phyloP scores from a whole-genome alignment of 2,113 vertebrate species.

The Balaeniceps rex region DNA sequence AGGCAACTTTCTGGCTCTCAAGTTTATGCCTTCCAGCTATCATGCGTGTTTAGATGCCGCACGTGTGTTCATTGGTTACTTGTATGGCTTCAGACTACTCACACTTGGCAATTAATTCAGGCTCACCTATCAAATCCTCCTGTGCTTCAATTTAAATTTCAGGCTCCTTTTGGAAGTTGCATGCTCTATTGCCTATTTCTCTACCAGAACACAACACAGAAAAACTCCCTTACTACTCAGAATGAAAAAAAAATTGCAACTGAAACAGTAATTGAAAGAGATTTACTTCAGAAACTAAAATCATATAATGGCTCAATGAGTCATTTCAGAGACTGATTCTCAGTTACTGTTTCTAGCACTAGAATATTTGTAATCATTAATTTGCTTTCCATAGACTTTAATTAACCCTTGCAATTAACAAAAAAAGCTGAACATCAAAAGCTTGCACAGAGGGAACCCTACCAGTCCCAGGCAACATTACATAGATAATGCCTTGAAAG shows the following conservation, averaged over 20 bases:
- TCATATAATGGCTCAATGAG: background rate
- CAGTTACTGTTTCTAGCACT: background rate
- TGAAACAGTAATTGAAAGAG: background rate
- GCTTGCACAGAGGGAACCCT: background rate
- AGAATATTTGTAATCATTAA: background rate
- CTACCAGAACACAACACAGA: background rate
- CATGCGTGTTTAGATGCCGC: background rate
- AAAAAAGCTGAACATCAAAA: background rate
- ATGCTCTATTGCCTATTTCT: background rate
- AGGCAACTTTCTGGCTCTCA: background rate
- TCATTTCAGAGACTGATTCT: background rate
- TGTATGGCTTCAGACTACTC: background rate
- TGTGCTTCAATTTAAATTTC: background rate
- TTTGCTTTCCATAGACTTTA: background rate
- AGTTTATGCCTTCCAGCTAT: background rate
- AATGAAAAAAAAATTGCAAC: background rate
- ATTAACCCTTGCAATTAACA: background rate
- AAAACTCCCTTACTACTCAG: background rate
- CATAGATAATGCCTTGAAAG: background rate
- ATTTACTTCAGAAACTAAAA: background rate
- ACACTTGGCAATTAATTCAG: background rate
- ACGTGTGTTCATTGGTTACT: background rate
- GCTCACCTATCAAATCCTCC: background rate
- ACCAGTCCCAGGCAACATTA: background rate
- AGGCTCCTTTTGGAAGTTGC: background rate